phyloP scores from a whole-genome alignment of 1,140 invertebrate genomes.

The Pachypsylla venusta region DNA sequence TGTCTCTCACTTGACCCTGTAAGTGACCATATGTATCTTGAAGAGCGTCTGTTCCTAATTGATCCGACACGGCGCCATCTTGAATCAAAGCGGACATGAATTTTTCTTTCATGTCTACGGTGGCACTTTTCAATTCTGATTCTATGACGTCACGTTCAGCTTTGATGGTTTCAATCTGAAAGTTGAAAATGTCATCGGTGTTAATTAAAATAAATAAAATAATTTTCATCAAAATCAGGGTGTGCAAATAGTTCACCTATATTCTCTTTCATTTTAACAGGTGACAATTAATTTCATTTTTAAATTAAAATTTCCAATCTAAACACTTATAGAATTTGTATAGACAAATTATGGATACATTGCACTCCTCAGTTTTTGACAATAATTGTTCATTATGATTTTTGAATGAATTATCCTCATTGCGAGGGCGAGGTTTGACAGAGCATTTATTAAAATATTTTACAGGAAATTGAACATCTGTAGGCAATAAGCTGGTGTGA shows the following conservation, averaged over 20 bases:
- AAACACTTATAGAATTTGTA: too few species aligned
- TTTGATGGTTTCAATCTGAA: constrained; percentile 70
- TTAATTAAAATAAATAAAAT: constrained; percentile 7
- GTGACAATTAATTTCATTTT: too few species aligned
- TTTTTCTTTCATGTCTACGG: constrained; percentile 67
- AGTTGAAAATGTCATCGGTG: too few species aligned
- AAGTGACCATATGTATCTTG: constrained; percentile 55
- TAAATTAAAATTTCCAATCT: too few species aligned
- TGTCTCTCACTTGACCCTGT: constrained; percentile 63
- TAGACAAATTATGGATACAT: too few species aligned
- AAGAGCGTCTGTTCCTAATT: constrained; percentile 4
- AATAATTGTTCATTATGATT: too few species aligned
- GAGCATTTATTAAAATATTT: too few species aligned
- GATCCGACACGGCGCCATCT: constrained; percentile 76
- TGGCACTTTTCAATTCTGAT: constrained; percentile 65
- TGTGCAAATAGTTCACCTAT: neutral
- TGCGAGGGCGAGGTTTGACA: too few species aligned
- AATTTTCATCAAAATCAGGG: neutral
- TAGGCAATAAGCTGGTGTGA: too few species aligned
- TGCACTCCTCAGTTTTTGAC: too few species aligned
- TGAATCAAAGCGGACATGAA: constrained; percentile 65
- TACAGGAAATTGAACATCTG: too few species aligned
- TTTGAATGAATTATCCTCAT: too few species aligned
- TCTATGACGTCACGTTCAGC: constrained; percentile 79
- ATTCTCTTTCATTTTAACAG: neutral